phyloP scores from a whole-genome alignment of 2,797 vertebrate species.

The Ceryle rudis region DNA sequence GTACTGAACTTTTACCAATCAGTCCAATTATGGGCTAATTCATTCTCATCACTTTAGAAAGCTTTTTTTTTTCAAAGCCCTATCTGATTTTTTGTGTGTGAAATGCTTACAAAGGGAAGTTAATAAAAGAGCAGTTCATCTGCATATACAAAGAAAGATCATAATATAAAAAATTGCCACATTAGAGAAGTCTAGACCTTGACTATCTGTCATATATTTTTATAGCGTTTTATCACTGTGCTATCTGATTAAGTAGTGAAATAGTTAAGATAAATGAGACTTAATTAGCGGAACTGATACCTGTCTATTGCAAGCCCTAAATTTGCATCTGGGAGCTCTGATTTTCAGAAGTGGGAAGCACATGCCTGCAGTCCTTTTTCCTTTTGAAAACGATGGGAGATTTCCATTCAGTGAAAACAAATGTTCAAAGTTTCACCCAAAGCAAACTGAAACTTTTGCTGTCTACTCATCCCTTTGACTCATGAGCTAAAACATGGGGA shows the following conservation, averaged over 20 bases:
- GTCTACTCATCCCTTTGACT: not conserved
- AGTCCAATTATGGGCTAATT: slow-evolving; percentile 63
- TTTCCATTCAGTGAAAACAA: slow-evolving; percentile 16
- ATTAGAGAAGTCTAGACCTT: slow-evolving; percentile 68
- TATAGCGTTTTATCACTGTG: slow-evolving; percentile 1
- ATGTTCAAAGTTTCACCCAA: not conserved
- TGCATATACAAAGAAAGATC: slow-evolving; percentile 65
- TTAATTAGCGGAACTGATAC: slow-evolving; percentile 61
- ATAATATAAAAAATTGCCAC: slow-evolving; percentile 63
- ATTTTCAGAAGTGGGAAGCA: not conserved
- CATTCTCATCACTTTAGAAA: slow-evolving; percentile 50
- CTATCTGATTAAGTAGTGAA: slow-evolving; percentile 68
- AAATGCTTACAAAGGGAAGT: slow-evolving; percentile 69
- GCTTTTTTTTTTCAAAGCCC: not conserved
- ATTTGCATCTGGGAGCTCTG: slow-evolving; percentile 31
- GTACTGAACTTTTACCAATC: slow-evolving; percentile 56
- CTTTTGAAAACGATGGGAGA: slow-evolving; percentile 17
- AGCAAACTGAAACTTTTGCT: not conserved
- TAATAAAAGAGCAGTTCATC: slow-evolving; percentile 64
- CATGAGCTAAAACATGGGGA: not conserved
- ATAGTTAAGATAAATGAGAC: slow-evolving; percentile 69
- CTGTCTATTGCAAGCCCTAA: slow-evolving; percentile 6
- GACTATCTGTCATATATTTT: slow-evolving; percentile 68
- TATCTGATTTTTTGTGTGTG: slow-evolving; percentile 66
- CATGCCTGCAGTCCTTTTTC: not conserved